These are phyloP conservation scores for Caenorhabditis sp. DNA, from an alignment of 2,888 invertebrate genomes.

Conservation along the genomic window DNA sequence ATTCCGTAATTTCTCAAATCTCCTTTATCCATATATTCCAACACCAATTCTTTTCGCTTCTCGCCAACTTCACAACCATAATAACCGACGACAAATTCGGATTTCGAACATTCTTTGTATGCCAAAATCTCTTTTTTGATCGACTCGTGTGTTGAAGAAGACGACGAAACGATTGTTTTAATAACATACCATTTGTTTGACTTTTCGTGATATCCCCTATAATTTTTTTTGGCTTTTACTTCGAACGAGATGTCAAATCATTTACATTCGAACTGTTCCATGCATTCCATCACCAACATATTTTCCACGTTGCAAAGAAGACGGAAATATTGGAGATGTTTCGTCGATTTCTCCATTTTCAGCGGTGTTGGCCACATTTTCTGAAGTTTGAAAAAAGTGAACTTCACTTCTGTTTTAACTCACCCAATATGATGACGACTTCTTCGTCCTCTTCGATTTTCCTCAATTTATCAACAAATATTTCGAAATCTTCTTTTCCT, in stretches of 20 bases:
- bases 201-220: constrained; percentile 23
- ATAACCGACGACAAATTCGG: constrained; percentile 22
- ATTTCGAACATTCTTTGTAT: constrained; percentile 31
- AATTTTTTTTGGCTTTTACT: no score
- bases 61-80: constrained; percentile 28
- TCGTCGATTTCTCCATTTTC: constrained; percentile 25
- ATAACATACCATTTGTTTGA: constrained; percentile 37
- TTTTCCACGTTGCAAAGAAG: constrained; percentile 22
- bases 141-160: constrained; percentile 7
- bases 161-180: constrained; percentile 22
- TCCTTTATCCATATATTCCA: constrained; percentile 31
- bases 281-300: constrained; percentile 28
- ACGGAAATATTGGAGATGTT: constrained; percentile 17
- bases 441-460: constrained; percentile 7
- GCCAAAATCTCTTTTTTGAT: constrained; percentile 36
- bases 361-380: no score
- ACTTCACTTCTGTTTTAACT: no score
- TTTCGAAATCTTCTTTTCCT: constrained; percentile 24
- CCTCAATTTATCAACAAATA: constrained; percentile 12
- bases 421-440: no score
- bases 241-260: no score
- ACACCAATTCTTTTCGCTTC: constrained; percentile 19
- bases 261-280: constrained; percentile 27
- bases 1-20: constrained; percentile 29
- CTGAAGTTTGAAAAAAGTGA: no score